phyloP scores from a whole-genome alignment of 2,888 invertebrate genomes.

The Gastracanthus pulcherrimus region DNA sequence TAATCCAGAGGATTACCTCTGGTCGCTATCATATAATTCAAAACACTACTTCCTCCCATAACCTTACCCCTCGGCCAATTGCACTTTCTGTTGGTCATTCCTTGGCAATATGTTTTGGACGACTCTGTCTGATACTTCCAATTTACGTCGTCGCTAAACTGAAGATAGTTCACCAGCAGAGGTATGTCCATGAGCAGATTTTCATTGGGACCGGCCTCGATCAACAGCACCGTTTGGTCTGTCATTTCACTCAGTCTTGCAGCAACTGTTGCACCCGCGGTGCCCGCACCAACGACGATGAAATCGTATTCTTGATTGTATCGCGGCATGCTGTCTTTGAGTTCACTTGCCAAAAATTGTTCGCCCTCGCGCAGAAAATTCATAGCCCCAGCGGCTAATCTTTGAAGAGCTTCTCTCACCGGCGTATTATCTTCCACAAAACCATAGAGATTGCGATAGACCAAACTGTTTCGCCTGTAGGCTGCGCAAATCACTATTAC shows the following conservation, averaged over 20 bases:
- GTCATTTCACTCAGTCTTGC: constrained; percentile 87
- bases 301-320: constrained; percentile 49
- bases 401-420: constrained; percentile 7
- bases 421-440: constrained; percentile 22
- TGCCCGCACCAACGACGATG: constrained; percentile 70
- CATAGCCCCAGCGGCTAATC: neutral
- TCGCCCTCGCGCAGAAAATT: constrained; percentile 16
- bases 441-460: constrained; percentile 43
- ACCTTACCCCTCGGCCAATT: constrained; percentile 75
- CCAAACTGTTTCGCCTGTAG: constrained; percentile 5
- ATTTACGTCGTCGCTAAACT: constrained; percentile 87
- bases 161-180: constrained; percentile 88
- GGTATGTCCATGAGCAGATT: constrained; percentile 92
- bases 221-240: constrained; percentile 85
- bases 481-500: neutral
- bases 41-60: constrained; percentile 77
- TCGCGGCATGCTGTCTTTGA: constrained; percentile 28
- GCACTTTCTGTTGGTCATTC: constrained; percentile 61
- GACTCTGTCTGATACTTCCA: constrained; percentile 95
- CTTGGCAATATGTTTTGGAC: constrained; percentile 79
- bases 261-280: constrained; percentile 86
- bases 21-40: constrained; percentile 79
- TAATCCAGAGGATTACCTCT: constrained; percentile 78
- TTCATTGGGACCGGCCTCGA: constrained; percentile 92
- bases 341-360: neutral